Percentiles rank a stretch among this genome's conserved stretches.
phyloP scores from a whole-genome alignment of 2,797 vertebrate species.

The Pteronotus mesoamericanus region DNA sequence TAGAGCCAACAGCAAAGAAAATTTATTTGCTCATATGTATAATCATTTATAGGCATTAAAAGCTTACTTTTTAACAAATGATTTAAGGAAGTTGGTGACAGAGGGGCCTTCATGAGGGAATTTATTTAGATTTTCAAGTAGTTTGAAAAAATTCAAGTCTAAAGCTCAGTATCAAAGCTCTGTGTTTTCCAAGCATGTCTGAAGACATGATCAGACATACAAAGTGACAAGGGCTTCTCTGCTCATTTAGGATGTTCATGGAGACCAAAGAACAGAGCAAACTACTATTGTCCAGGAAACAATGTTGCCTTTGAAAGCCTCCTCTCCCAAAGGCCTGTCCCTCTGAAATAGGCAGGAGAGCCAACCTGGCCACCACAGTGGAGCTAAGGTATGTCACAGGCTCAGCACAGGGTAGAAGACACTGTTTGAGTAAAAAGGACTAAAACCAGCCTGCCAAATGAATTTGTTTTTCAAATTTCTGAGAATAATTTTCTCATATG shows the following conservation, averaged over 20 bases:
- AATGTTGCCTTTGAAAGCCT: slow-evolving; percentile 40
- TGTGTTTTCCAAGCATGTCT: slow-evolving; percentile 38
- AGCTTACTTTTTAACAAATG: not conserved
- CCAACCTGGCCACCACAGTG: not conserved
- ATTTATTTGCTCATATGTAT: not conserved
- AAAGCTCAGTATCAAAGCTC: slow-evolving; percentile 35
- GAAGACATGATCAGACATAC: slow-evolving; percentile 53
- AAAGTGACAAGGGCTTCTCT: slow-evolving; percentile 54
- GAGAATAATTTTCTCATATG: not conserved
- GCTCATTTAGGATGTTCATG: not conserved
- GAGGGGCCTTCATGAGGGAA: not conserved
- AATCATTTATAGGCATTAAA: not conserved
- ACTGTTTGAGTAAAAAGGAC: not conserved
- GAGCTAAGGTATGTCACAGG: not conserved
- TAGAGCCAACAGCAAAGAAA: not conserved
- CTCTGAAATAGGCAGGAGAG: not conserved
- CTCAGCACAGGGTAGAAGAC: not conserved
- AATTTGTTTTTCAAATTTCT: not conserved
- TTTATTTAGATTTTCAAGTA: slow-evolving; percentile 29
- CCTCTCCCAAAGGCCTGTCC: not conserved
- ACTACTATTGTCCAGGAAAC: slow-evolving; percentile 63
- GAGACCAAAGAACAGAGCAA: slow-evolving; percentile 67
- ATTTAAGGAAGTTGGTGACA: not conserved
- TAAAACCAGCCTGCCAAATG: not conserved
- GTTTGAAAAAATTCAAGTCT: not conserved